Evolutionary conservation across 1,140 invertebrate genomes (phyloP), one percentile per base, ranked within the genome.

Genomic region (Asobara japonica): DNA sequence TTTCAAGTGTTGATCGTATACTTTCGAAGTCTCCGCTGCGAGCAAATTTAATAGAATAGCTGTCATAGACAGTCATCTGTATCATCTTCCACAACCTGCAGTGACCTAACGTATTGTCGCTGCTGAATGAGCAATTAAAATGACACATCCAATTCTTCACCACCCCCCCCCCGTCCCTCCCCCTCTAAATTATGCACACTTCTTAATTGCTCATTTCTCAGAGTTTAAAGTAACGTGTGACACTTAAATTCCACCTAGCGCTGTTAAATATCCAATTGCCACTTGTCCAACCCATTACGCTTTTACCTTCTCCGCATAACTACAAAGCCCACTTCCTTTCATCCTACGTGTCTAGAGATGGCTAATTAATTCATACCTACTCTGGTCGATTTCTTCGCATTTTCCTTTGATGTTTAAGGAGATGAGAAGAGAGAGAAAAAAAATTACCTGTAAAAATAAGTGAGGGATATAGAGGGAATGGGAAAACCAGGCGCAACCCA

Each of bases 311-410:
- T 27, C 13, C 51, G 51, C 51, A 56, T 56, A 56, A 56, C 51
- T 56, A 56, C 51, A 56, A 56, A 56, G 51, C 51, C 51, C 51
- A 56, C 51, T 56, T 56, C 51, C 51, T 56, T 56, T 56, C 51
- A 56, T 56, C 51, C 51, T 56, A 56, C 51, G 51, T 56, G 51
- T 56, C 51, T 48, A 45, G 20, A 67, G 65, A 67, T 67, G n/a
- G 38, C 41, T 67, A 67, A 67, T 67, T 67, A 48, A 67, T 67
- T 67, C 65, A 67, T 48, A 67, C 65, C 38, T 25, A 18, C 41
- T 48, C 38, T 16, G 7, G n/a, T 27, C 10, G 22, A 65, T 65
- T 67, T 48, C 25, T 30, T 48, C 25, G 7, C n/a, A 30, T 67
- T 48, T 64, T 30, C 20, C 27, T 67, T 67, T 67, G 38, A 31